Percentiles rank a stretch among this genome's conserved stretches.
These are phyloP conservation scores for Brachyistius frenatus DNA, from an alignment of 2,113 vertebrate species.

Conservation along the genomic window DNA sequence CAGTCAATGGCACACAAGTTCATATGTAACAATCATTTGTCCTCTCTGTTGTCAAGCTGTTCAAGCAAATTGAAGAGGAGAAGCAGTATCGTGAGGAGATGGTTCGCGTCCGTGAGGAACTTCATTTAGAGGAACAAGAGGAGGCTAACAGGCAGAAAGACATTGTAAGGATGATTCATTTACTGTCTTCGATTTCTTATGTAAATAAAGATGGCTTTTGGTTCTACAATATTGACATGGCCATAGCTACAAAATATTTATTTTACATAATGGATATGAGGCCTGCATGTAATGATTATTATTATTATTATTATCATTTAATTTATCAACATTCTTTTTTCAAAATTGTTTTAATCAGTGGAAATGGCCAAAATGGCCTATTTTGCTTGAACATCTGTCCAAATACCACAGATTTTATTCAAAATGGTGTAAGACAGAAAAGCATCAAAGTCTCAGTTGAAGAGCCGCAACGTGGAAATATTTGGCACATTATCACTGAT, in stretches of 20 bases:
- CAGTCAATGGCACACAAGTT: background rate
- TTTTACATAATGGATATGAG: background rate
- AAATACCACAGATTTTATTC: background rate
- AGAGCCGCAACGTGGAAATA: no score
- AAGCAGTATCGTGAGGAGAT: slow-evolving; percentile 86
- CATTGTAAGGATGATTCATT: slow-evolving; percentile 82
- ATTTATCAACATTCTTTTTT: background rate
- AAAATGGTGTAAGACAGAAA: background rate
- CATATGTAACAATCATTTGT: no score
- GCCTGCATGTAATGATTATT: background rate
- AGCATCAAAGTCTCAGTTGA: background rate
- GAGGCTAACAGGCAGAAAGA: slow-evolving; percentile 83
- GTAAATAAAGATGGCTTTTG: background rate
- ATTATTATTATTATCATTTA: background rate
- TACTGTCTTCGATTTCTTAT: background rate
- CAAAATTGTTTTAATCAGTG: background rate
- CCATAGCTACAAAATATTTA: background rate
- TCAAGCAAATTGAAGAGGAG: slow-evolving; percentile 84
- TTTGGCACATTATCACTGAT: no score
- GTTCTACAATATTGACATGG: background rate
- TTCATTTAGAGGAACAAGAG: slow-evolving; percentile 89
- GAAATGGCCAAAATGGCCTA: background rate
- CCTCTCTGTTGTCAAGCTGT: slow-evolving; percentile 78
- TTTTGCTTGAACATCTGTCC: background rate
- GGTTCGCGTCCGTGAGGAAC: slow-evolving; percentile 87